These are phyloP conservation scores for Leucania comma DNA, from an alignment of 2,888 invertebrate species.

Conservation along the genomic window DNA sequence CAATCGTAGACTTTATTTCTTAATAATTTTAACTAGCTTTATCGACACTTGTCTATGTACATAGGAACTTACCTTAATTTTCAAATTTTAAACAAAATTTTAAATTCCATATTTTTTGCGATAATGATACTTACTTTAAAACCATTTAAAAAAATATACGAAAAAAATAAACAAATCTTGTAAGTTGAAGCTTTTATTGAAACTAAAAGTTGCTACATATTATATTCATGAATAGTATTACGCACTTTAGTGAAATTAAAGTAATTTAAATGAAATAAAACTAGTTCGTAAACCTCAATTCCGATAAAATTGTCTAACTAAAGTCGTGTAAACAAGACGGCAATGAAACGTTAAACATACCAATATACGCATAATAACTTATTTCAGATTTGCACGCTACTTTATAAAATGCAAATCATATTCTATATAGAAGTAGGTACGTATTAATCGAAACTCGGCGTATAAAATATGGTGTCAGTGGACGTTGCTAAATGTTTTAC, in stretches of 20 bases:
- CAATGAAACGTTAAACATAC: slow-evolving; percentile 29
- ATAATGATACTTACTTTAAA: neutral
- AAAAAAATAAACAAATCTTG: neutral
- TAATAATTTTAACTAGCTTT: slow-evolving; percentile 26
- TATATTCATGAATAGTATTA: neutral
- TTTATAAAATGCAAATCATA: slow-evolving; percentile 74
- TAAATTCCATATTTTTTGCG: neutral
- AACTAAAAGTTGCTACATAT: neutral
- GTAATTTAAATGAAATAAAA: neutral
- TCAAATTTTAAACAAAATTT: neutral
- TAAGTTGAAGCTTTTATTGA: neutral
- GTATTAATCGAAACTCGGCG: slow-evolving; percentile 70
- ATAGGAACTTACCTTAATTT: no score
- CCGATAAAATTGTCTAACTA: slow-evolving; percentile 2
- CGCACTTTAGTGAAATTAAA: neutral
- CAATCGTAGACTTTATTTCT: slow-evolving; percentile 57
- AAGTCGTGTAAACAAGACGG: slow-evolving; percentile 12
- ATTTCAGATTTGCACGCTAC: slow-evolving; percentile 59
- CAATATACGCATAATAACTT: slow-evolving; percentile 15
- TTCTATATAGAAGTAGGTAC: slow-evolving; percentile 56
- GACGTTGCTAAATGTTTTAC: slow-evolving; percentile 61
- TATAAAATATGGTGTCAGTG: slow-evolving; percentile 69
- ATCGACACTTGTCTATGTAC: neutral
- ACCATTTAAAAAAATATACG: no score
- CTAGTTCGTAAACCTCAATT: neutral